Evolutionary conservation across 2,797 vertebrate species (phyloP).

Genomic region (Pantherophis alleghaniensis): DNA sequence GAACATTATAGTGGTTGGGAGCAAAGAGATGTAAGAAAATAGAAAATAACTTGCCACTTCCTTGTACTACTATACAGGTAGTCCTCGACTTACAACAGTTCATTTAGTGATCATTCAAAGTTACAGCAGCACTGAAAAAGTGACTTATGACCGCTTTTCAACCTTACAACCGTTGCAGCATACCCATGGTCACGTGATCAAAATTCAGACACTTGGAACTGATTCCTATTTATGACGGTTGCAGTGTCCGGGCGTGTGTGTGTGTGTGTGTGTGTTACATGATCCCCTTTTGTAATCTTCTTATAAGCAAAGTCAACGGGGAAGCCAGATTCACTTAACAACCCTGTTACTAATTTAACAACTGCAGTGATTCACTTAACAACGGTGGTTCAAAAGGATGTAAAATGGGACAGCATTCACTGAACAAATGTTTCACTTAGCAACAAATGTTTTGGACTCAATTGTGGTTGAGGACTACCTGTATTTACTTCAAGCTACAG

Average conservation of each 20-base stretch:
- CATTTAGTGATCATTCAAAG: background rate
- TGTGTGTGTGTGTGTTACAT: background rate
- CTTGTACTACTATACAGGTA: background rate
- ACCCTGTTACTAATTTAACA: background rate
- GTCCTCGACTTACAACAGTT: background rate
- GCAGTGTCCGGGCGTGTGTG: background rate
- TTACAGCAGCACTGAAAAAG: background rate
- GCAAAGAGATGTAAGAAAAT: background rate
- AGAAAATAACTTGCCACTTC: background rate
- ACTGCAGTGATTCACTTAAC: background rate
- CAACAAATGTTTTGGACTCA: background rate
- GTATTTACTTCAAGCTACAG: background rate
- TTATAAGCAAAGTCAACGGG: background rate
- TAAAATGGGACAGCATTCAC: background rate
- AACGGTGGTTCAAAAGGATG: background rate
- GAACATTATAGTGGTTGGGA: background rate
- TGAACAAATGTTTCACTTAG: background rate
- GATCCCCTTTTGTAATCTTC: background rate
- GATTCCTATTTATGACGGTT: background rate
- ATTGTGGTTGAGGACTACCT: background rate
- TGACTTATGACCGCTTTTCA: background rate
- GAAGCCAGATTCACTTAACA: background rate
- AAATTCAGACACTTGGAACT: background rate
- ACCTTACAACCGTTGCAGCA: background rate
- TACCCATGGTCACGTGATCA: background rate